Evolutionary conservation across 2,797 vertebrate genomes (phyloP).

Genomic region (Rhabdomys pumilio): DNA sequence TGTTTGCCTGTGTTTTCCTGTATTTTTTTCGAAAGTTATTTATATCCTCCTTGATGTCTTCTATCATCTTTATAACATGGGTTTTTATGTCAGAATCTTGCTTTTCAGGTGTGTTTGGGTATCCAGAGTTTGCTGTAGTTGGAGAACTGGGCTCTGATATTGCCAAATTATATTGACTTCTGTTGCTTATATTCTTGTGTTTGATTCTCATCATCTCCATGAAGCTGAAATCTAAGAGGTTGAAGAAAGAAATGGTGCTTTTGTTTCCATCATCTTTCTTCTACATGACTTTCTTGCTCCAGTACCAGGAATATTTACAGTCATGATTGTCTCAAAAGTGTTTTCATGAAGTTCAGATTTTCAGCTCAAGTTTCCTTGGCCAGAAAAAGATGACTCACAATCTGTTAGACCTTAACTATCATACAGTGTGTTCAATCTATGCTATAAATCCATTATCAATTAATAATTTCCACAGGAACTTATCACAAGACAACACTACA

Average conservation of each 20-base stretch:
- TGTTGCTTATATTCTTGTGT: too few relatives aligned
- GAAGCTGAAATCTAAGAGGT: neutral
- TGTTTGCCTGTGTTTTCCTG: neutral
- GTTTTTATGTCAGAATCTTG: too few relatives aligned
- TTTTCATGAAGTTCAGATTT: neutral
- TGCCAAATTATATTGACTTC: too few relatives aligned
- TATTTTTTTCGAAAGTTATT: too few relatives aligned
- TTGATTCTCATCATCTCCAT: neutral
- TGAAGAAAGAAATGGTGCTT: neutral
- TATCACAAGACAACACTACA: neutral
- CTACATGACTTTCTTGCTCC: neutral
- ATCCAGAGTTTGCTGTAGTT: too few relatives aligned
- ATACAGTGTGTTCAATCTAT: neutral
- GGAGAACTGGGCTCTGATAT: too few relatives aligned
- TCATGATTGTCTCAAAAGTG: rapidly evolving
- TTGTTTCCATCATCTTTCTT: neutral
- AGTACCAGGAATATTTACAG: neutral
- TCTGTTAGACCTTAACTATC: neutral
- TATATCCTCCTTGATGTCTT: too few relatives aligned
- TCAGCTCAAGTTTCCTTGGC: neutral
- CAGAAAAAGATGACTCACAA: neutral
- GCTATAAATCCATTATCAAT: neutral
- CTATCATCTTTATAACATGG: too few relatives aligned
- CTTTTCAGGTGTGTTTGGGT: too few relatives aligned
- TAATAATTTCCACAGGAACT: neutral